Conservation (phyloP, 2,888 invertebrate species). For the Macrophya alboannulata region DNA sequence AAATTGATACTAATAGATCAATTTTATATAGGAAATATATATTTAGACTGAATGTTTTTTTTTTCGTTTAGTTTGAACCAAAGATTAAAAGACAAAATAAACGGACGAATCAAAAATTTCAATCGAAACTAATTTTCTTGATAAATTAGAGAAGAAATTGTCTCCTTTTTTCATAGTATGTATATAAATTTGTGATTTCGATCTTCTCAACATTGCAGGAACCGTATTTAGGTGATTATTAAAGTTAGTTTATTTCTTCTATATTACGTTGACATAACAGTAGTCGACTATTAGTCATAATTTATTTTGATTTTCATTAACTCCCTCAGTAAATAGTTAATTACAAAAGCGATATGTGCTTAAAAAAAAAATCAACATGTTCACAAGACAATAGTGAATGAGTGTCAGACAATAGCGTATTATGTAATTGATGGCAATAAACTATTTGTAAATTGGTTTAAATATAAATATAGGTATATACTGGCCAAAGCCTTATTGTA, state of each 20-base stretch:
- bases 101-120: neutral
- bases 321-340: neutral
- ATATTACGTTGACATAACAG: no score
- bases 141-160: neutral
- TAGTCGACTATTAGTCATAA: neutral
- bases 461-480: neutral
- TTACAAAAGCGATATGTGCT: neutral
- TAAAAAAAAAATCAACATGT: constrained; percentile 15
- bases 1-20: neutral
- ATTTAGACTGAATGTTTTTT: constrained; percentile 6
- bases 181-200: neutral
- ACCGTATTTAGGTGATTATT: neutral
- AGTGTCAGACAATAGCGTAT: constrained; percentile 39
- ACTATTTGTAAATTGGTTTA: constrained; percentile 30
- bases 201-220: neutral
- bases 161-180: neutral
- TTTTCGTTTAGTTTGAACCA: neutral
- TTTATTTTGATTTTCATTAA: neutral
- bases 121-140: neutral
- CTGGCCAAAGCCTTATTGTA: constrained; percentile 27
- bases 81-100: neutral
- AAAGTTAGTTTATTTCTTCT: no score
- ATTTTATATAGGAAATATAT: constrained; percentile 1
- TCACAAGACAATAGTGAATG: constrained; percentile 35
- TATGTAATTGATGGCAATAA: constrained; percentile 44